Base-by-base conservation (phyloP, 1,140 invertebrate species). In the Hylaeus volcanicus region DNA sequence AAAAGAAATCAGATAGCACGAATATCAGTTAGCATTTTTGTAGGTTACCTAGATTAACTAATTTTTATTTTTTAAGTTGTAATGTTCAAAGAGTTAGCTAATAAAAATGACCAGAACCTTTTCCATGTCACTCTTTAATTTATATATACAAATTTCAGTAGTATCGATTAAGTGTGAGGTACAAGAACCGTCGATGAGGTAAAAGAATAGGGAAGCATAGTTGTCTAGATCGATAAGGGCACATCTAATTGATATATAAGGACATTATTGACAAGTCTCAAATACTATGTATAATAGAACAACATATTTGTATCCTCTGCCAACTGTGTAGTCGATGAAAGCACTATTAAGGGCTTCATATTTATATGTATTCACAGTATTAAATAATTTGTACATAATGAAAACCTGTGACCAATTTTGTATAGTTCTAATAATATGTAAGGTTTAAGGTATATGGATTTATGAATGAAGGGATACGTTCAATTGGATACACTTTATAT, bases 91-190 rank as follows among this genome's bases (percentile, higher is more conserved):
- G 89, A 90, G 85, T 83, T 93, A 93, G 90, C 87, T 91, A 90
- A 93, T 92, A 92, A 93, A 92, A 90, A 86, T 89, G 85, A 91
- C 89, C 80, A 92, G 84, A 89, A 91, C 86, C 89, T 92, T 89
- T 89, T 91, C 88, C 87, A 90, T 76, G 79, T 78, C 75, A 88
- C 73, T 87, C 78, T 75, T 90, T 89, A 89, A 87, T 90, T 86
- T 83, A 80, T 45, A 55, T 75, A 65, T 74, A 66, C 74, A 80
- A 81, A 75, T 74, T 66, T 74, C 70, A 74, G 60, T 61, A 71
- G 79, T 43, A 81, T 76, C 70, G 82, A 63, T 48, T 84, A 84
- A 77, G 74, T 55, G 60, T 74, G 64, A 72, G 68, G 79, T 68
- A 84, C 63, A 76, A 79, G 61, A 64, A 48, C 63, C 51, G 74